A percentile compares a stretch with the other conserved stretches of the same genome.
phyloP scores from a whole-genome alignment of 2,113 vertebrate species.

The Ammodytes dubius region DNA sequence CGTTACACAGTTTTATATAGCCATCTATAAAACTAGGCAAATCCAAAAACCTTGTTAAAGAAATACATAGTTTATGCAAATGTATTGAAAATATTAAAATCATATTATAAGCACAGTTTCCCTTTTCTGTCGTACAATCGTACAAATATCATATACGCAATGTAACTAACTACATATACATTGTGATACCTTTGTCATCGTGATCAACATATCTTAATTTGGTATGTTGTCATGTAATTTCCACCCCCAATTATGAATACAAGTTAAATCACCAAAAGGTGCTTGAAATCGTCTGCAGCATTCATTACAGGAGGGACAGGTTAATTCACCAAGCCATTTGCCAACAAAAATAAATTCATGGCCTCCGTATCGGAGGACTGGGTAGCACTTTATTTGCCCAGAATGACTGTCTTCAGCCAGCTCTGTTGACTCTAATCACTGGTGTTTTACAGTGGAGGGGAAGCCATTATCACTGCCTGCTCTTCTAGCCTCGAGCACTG shows the following conservation, averaged over 20 bases:
- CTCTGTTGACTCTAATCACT: conserved; percentile 18
- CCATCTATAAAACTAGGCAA: neutral
- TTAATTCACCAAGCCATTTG: neutral
- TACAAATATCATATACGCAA: neutral
- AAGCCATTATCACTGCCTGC: conserved; percentile 23
- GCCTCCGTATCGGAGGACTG: neutral
- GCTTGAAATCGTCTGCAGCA: neutral
- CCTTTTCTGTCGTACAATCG: too few relatives aligned
- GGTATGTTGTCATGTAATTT: neutral
- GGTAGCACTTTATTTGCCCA: neutral
- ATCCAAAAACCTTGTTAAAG: neutral
- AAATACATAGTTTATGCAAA: neutral
- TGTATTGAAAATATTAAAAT: neutral
- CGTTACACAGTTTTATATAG: neutral
- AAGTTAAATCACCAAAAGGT: neutral
- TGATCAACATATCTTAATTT: neutral
- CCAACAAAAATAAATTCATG: conserved; percentile 14
- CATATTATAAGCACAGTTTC: too few relatives aligned
- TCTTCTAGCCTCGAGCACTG: conserved; percentile 23
- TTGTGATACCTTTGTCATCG: neutral
- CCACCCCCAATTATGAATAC: neutral
- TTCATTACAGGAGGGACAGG: neutral
- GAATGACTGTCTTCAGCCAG: neutral
- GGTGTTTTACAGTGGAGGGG: conserved; percentile 26
- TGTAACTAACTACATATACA: neutral